Conservation (phyloP, 2,888 invertebrate genomes). For the Cephus spinipes region DNA sequence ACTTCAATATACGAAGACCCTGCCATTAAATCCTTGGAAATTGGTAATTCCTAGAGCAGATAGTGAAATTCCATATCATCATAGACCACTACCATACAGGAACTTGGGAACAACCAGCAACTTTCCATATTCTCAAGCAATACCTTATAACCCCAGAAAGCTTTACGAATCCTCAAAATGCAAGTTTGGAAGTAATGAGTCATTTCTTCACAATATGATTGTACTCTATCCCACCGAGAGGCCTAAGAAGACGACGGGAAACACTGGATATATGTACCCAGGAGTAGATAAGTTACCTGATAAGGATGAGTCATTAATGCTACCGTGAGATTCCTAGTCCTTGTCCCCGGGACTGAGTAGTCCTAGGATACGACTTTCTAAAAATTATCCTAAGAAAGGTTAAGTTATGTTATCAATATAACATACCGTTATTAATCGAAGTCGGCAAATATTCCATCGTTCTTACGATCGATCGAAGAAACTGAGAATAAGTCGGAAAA, state of each 20-base stretch:
- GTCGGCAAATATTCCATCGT: neutral
- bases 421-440: neutral
- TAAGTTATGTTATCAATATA: neutral
- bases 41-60: conserved; percentile 9
- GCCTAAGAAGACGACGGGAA: neutral
- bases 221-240: neutral
- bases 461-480: neutral
- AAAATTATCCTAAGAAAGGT: neutral
- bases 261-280: neutral
- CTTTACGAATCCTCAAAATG: neutral
- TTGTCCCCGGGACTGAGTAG: neutral
- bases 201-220: neutral
- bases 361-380: neutral
- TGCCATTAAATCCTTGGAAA: neutral
- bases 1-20: neutral
- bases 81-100: neutral
- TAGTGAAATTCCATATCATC: conserved; percentile 15
- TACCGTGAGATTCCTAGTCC: neutral
- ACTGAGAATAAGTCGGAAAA: neutral
- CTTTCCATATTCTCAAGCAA: neutral
- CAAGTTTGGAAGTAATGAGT: neutral
- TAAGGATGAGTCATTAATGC: neutral
- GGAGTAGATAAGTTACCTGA: neutral
- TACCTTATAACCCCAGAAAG: neutral
- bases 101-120: neutral